Base-by-base conservation (phyloP, 2,797 vertebrate species). In the Triplophysa bombifrons region DNA sequence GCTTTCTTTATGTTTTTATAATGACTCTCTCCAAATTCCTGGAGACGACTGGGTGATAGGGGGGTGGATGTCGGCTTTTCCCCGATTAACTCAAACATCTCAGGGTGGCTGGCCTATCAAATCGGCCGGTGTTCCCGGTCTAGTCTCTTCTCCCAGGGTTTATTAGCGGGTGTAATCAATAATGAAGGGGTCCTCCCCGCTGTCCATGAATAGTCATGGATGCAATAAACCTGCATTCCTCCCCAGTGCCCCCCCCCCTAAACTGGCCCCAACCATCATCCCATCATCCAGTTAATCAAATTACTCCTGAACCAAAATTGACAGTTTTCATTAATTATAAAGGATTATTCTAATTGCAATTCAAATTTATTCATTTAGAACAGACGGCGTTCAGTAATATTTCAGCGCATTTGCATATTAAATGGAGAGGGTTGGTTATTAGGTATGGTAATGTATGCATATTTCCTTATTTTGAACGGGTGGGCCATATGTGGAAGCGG, bases 311-410 rank as follows among this genome's bases (percentile, higher is more conserved):
- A 96, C 94, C 93, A 94, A 96, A 96, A 96, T 96, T 96, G 95
- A 96, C 95, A 96, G 95, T 96, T 96, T 96, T 96, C 95, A 96
- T 96, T 96, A 96, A 96, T 96, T 96, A 96, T 95, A 96, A 76
- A 96, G 53, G 94, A 96, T 96, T 95, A 96, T 95, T 96, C 95
- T 96, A 96, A 96, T 96, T 96, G 95, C 95, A 92, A 96, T 96
- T 96, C 95, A 96, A 96, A 96, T 96, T 95, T 96, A 96, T 96
- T 96, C 95, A 96, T 96, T 95, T 96, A 95, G 94, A 96, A 95
- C 95, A 96, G 95, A 96, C 94, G 95, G 95, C 94, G 94, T 95
- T 96, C 95, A 94, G 95, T 96, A 96, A 96, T 96, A 96, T 96
- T 96, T 96, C 95, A 96, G 92, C 88, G 91, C 94, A 96, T 96